Evolutionary conservation across 2,797 vertebrate genomes (phyloP).

Genomic region (Oreortyx pictus): DNA sequence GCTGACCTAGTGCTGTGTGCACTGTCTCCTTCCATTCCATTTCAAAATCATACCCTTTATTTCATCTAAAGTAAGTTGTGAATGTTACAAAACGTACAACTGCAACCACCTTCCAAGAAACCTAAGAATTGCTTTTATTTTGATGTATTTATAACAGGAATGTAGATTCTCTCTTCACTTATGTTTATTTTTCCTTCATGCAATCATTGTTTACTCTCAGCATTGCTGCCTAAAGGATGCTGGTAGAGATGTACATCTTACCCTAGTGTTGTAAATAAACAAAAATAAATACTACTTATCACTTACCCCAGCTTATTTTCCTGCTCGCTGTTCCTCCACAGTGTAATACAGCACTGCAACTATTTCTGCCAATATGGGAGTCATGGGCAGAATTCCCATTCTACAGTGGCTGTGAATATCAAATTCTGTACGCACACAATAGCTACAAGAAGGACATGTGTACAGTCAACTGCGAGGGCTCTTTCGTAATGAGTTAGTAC

Average conservation of each 20-base stretch:
- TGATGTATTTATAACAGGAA: not conserved
- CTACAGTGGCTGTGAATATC: not conserved
- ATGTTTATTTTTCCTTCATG: not conserved
- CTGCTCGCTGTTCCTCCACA: conserved; percentile 6
- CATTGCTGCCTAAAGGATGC: not conserved
- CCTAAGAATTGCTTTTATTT: not conserved
- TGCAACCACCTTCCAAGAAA: not conserved
- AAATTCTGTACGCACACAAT: not conserved
- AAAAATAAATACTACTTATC: conserved; percentile 65
- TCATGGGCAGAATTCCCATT: not conserved
- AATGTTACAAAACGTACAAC: not conserved
- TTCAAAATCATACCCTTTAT: conserved; percentile 30
- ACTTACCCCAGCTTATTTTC: not conserved
- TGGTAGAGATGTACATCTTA: not conserved
- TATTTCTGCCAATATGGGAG: not conserved
- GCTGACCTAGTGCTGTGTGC: conserved; percentile 14
- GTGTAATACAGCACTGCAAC: not conserved
- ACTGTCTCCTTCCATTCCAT: not conserved
- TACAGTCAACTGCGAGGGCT: not conserved
- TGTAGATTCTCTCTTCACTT: not conserved
- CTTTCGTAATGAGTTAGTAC: not conserved
- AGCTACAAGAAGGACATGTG: not conserved
- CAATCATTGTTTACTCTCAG: not conserved
- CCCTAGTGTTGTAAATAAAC: conserved; percentile 15
- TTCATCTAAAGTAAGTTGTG: not conserved